Percentiles rank a stretch among this genome's conserved stretches.
phyloP scores from a whole-genome alignment of 2,888 invertebrate genomes.

The Lasioglossum figueresi region DNA sequence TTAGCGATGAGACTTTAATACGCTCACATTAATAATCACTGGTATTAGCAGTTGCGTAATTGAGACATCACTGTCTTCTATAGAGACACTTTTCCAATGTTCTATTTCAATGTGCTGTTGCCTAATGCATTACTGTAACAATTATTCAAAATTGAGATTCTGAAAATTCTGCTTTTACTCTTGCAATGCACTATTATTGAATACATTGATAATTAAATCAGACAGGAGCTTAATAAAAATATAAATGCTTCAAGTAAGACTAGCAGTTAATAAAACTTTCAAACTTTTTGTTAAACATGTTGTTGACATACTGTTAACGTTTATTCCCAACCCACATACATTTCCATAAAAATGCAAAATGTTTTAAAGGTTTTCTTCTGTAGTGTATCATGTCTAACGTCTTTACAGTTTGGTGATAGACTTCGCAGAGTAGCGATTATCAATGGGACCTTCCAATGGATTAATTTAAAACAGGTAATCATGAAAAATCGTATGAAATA shows the following conservation, averaged over 20 bases:
- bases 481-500: not conserved
- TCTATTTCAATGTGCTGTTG: not conserved
- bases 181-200: not conserved
- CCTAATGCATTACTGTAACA: not conserved
- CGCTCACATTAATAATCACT: not conserved
- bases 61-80: not conserved
- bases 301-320: too few species aligned
- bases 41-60: not conserved
- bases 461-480: not conserved
- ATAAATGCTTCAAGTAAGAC: not conserved
- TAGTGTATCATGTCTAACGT: not conserved
- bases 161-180: not conserved
- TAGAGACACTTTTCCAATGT: not conserved
- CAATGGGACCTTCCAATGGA: not conserved
- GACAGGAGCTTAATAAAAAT: not conserved
- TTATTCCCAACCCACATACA: too few species aligned
- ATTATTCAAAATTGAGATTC: not conserved
- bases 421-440: not conserved
- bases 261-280: not conserved
- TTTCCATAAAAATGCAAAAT: not conserved
- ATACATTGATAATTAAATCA: not conserved
- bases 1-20: not conserved
- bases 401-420: not conserved
- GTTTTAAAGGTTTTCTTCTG: not conserved
- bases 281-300: not conserved